Evolutionary conservation across 2,888 invertebrate species (phyloP), one percentile per base, ranked within the genome.

Genomic region (Eupithecia exiguata): DNA sequence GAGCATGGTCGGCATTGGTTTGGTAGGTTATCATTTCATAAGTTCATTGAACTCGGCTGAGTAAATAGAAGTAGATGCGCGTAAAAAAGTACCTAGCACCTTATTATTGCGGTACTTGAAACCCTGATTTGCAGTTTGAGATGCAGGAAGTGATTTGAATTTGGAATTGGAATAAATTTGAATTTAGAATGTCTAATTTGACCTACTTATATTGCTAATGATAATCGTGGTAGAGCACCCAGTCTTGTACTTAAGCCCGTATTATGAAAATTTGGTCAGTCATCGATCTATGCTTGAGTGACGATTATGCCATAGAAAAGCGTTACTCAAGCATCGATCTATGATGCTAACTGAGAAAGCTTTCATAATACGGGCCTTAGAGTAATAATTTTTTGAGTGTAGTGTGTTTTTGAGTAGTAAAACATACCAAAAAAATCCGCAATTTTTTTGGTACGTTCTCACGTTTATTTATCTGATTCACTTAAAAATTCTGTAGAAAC

Each of bases 41-140:
- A 84, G 92, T 90, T 92, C 92, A 87, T 82, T 87, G 92, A 91
- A 90, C 92, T 86, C 80, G 83, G 84, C 83, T 89, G 85, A 87
- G 88, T 88, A 91, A 92, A 91, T 90, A 91, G 89, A 83, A 83
- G 83, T 80, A 82, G 84, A 86, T 88, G 88, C 85, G 87, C 85
- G 87, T 87, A 84, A 88, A 87, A 88, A 88, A 80, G 84, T 83
- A 40, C 40, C 65, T 43, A 80, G 75, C 74, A 76, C 78, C 79
- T 78, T 75, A 78, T 79, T 80, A 81, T 86, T 87, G 82, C 84
- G 87, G 84, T 82, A 83, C 79, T 84, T 77, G 71, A 69, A 76
- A 77, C 68, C 65, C 43, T 75, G 74, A 75, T 75, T 71, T 58
- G 74, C 71, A 66, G 71, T 49, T 66, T 66, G 53, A 74, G 65